Percentiles rank a stretch among this genome's conserved stretches.
phyloP scores from a whole-genome alignment of 2,113 vertebrate genomes.

The Patagioenas fasciata region DNA sequence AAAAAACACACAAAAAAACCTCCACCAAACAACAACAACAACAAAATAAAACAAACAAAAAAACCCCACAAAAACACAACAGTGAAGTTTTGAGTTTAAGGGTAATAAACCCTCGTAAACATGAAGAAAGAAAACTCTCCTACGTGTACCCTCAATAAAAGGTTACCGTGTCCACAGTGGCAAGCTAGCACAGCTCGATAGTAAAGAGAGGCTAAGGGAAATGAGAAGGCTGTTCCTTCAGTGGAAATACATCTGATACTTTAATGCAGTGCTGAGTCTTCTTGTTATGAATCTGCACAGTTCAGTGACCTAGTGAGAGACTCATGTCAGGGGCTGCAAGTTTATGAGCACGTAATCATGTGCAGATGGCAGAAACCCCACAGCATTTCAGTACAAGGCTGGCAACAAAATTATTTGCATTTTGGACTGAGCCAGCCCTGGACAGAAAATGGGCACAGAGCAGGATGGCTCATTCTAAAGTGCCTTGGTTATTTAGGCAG shows the following conservation, averaged over 20 bases:
- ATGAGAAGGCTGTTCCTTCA: neutral
- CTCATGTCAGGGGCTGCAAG: neutral
- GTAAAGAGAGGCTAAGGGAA: neutral
- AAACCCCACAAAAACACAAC: too few species aligned
- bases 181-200: accelerated
- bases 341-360: neutral
- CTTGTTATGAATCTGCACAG: neutral
- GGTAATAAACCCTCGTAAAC: neutral
- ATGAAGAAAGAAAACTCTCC: neutral
- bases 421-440: neutral
- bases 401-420: neutral
- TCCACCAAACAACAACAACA: neutral
- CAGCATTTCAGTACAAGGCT: neutral
- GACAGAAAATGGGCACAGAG: accelerated
- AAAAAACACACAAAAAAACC: neutral
- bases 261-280: neutral
- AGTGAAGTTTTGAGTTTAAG: neutral
- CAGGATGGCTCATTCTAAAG: neutral
- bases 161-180: neutral
- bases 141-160: neutral
- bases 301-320: neutral
- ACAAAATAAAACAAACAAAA: too few species aligned
- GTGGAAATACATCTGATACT: neutral
- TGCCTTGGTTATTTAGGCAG: neutral
- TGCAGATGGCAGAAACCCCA: neutral